These are phyloP conservation scores for Eueremaeus valkanovi DNA, from an alignment of 2,888 invertebrate species.

Conservation along the genomic window DNA sequence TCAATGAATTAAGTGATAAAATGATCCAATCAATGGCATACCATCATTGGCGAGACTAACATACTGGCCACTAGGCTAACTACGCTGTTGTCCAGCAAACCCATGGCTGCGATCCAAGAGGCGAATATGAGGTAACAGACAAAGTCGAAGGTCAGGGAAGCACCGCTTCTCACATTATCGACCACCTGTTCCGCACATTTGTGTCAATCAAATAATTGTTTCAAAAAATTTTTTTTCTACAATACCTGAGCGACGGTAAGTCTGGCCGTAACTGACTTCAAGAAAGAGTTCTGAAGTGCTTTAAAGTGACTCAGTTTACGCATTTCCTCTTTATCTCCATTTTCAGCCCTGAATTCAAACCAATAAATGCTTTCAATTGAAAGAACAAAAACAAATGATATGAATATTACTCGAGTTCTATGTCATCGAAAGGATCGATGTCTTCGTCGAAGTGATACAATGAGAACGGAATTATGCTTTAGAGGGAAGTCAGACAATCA, in stretches of 20 bases:
- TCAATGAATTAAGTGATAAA: background rate
- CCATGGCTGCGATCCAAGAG: constrained; percentile 69
- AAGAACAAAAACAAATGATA: background rate
- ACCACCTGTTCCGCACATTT: constrained; percentile 63
- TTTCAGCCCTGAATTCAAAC: background rate
- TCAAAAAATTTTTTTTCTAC: background rate
- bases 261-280: constrained; percentile 63
- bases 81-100: constrained; percentile 68
- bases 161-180: constrained; percentile 64
- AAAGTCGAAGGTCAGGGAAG: constrained; percentile 71
- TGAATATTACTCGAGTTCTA: background rate
- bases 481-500: background rate
- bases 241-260: constrained; percentile 63
- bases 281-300: constrained; percentile 55
- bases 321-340: background rate
- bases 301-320: constrained; percentile 43
- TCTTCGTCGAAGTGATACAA: constrained; percentile 39
- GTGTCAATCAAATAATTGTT: no score
- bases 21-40: constrained; percentile 49
- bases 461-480: constrained; percentile 43
- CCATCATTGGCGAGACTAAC: constrained; percentile 76
- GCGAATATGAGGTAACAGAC: constrained; percentile 66
- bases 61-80: constrained; percentile 72
- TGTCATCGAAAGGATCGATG: constrained; percentile 30
- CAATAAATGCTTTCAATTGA: background rate